Evolutionary conservation across 1,140 invertebrate species (phyloP).

Genomic region (Lineus longissimus): DNA sequence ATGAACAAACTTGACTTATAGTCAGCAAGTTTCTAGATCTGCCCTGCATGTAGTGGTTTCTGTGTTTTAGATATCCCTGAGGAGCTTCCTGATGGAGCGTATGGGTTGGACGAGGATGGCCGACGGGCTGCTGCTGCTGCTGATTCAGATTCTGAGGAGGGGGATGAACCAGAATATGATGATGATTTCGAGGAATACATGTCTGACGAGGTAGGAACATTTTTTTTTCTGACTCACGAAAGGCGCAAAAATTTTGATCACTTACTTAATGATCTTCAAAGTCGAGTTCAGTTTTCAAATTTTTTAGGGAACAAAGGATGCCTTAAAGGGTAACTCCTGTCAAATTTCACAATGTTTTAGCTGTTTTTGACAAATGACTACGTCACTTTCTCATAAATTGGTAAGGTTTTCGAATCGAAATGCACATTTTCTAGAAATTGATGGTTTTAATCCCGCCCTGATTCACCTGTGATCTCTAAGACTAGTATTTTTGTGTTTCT

Average conservation of each 20-base stretch:
- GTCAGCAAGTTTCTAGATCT: too few relatives aligned
- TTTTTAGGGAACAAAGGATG: not conserved
- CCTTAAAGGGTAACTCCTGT: too few relatives aligned
- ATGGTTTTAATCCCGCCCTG: not conserved
- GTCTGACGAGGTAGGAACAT: constrained; percentile 26
- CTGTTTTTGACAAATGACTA: too few relatives aligned
- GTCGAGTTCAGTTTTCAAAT: not conserved
- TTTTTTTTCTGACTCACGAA: not conserved
- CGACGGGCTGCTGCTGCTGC: constrained; percentile 8
- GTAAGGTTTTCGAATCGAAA: too few relatives aligned
- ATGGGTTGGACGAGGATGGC: constrained; percentile 10
- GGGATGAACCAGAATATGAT: constrained; percentile 24
- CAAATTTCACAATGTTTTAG: too few relatives aligned
- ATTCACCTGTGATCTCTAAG: not conserved
- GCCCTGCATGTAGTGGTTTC: too few relatives aligned
- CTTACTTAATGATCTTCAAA: not conserved
- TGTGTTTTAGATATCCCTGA: constrained; percentile 26
- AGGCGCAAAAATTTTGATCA: not conserved
- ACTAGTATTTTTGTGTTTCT: constrained; percentile 7
- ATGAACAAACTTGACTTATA: too few relatives aligned
- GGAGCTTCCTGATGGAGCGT: constrained; percentile 21
- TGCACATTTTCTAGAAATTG: too few relatives aligned
- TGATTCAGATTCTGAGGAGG: not conserved
- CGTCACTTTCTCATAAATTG: too few relatives aligned
- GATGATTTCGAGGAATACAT: constrained; percentile 44